Base-by-base conservation (phyloP, 2,797 vertebrate species). In the Acanthornis magna region DNA sequence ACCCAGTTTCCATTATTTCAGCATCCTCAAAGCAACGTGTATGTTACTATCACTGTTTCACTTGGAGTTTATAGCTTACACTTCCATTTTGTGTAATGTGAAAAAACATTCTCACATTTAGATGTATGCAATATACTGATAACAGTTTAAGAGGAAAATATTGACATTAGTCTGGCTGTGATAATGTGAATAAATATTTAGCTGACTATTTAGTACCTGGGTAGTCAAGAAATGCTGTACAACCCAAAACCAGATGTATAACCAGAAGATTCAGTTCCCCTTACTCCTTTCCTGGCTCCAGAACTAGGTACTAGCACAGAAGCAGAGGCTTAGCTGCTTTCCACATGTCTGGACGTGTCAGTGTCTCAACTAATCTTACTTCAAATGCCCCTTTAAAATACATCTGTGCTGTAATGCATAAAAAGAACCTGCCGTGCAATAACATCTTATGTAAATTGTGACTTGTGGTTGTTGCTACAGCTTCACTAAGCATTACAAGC, bases 101-200 rank as follows among this genome's bases (percentile, higher is more conserved):
- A 78, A 80, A 88, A 89, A 66, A 89, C 43, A 23, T 58, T 87
- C 40, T 79, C 71, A 68, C 38, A 51, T 91, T 91, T 91, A 58
- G 53, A 79, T 94, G 34, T 87, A 93, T 63, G 53, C 65, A 65
- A 70, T 80, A 73, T 25, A 57, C 47, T 93, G 86, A 95, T 91
- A 95, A 88, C 78, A 61, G 19, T 54, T 80, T 55, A 57, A 75
- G 96, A 96, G 79, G 89, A 96, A 97, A 97, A 96, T 63, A 86
- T 74, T 94, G 60, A 91, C 86, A 80, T 96, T 95, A 89, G 79
- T 96, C 88, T 93, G 86, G 19, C 74, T 95, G 83, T 71, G 89
- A 89, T 91, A 96, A 94, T 81, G 47, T 76, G 92, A 97, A 66
- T 89, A 92, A 93, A 96, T 86, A 95, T 93, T 96, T 97, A 96